phyloP scores from a whole-genome alignment of 2,113 vertebrate genomes.

The Lagopus muta region DNA sequence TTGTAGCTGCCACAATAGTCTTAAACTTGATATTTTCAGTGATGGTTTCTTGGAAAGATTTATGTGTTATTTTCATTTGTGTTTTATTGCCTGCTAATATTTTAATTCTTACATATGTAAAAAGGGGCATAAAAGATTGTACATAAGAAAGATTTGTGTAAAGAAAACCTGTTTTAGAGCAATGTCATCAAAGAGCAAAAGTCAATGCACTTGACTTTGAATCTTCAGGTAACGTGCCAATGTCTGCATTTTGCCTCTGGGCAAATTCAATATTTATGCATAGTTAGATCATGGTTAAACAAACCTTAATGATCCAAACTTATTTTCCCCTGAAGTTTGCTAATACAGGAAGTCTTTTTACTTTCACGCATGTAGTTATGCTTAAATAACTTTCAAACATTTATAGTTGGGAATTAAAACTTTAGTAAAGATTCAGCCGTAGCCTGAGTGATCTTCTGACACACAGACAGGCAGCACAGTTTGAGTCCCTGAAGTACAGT shows the following conservation, averaged over 20 bases:
- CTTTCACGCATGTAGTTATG: not conserved
- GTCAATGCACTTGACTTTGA: conserved; percentile 25
- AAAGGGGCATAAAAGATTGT: not conserved
- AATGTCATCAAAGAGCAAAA: conserved; percentile 14
- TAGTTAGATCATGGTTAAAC: not conserved
- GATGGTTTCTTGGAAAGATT: not conserved
- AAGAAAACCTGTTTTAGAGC: not conserved
- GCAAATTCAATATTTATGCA: conserved; percentile 26
- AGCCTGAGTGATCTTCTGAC: not conserved
- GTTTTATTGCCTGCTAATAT: not conserved
- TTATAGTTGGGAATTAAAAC: not conserved
- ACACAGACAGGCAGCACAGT: not conserved
- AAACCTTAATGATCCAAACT: not conserved
- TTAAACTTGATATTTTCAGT: not conserved
- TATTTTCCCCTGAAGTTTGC: not conserved
- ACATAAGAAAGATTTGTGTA: not conserved
- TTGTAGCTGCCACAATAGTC: no score
- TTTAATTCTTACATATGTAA: not conserved
- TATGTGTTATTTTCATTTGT: not conserved
- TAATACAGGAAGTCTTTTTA: not conserved
- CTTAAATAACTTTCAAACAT: not conserved
- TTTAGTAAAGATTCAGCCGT: not conserved
- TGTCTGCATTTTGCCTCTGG: not conserved
- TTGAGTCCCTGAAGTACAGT: not conserved
- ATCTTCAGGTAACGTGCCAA: not conserved